A percentile compares a stretch with the other conserved stretches of the same genome.
These are phyloP conservation scores for Panzeria rudis DNA, from an alignment of 2,888 invertebrate species.

Conservation along the genomic window DNA sequence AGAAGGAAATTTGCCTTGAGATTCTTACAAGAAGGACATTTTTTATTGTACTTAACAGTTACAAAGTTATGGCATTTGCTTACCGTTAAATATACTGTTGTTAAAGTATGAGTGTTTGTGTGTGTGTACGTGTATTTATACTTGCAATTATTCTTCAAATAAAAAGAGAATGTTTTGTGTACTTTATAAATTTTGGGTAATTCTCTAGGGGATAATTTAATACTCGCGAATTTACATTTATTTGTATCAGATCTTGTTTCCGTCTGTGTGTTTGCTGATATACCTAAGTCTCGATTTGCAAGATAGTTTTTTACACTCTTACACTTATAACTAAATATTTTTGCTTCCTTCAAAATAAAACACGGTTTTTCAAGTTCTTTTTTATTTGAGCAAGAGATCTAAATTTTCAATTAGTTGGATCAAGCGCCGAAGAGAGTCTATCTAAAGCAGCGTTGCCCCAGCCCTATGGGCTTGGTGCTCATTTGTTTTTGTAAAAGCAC, in stretches of 20 bases:
- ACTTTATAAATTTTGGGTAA: conserved; percentile 48
- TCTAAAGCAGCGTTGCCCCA: no score
- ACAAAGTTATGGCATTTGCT: conserved; percentile 51
- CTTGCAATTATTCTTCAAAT: conserved; percentile 32
- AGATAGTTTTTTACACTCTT: neutral
- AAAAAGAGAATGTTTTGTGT: conserved; percentile 36
- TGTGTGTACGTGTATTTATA: neutral
- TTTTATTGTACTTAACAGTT: conserved; percentile 60
- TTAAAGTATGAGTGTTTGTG: neutral
- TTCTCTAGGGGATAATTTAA: conserved; percentile 74
- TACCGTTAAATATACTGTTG: conserved; percentile 19
- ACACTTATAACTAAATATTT: neutral
- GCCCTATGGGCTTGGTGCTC: no score
- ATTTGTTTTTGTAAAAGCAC: no score
- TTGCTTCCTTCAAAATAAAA: no score
- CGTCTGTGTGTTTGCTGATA: conserved; percentile 13
- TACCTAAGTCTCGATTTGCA: neutral
- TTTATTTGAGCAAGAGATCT: no score
- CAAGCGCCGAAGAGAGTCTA: no score
- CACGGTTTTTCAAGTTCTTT: no score
- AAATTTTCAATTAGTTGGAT: no score
- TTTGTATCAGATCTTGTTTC: conserved; percentile 48
- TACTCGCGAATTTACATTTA: conserved; percentile 73
- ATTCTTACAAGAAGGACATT: conserved; percentile 59
- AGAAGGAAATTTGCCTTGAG: conserved; percentile 8